Conservation (phyloP, 53 echinoderm and acorn worm species). For the Echinarachnius parma region DNA sequence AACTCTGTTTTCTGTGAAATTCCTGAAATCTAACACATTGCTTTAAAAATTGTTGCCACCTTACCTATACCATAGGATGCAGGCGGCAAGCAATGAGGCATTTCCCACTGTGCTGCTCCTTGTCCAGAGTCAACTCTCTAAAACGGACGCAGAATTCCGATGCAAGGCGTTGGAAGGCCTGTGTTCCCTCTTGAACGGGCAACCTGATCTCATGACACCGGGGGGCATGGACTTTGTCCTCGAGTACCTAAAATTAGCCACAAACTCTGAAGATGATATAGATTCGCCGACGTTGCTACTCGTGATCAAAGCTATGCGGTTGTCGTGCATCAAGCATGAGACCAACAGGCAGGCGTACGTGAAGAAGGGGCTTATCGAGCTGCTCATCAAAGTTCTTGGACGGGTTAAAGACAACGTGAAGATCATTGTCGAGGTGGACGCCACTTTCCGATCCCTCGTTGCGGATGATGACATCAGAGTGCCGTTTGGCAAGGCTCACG, state of each 20-base stretch:
- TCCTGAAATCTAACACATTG: no score
- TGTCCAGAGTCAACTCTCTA: conserved; percentile 41
- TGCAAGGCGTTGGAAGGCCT: conserved; percentile 37
- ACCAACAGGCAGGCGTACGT: conserved; percentile 79
- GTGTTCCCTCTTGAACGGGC: conserved; percentile 76
- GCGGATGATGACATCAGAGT: conserved; percentile 90
- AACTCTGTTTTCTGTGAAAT: no score
- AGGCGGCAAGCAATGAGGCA: conserved; percentile 77
- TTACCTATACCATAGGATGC: no score
- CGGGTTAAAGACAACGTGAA: conserved; percentile 22
- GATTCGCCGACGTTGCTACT: conserved; percentile 1
- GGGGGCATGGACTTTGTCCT: conserved; percentile 59
- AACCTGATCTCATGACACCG: conserved; percentile 76
- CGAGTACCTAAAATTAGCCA: neutral
- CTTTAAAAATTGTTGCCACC: no score
- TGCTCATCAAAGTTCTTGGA: conserved; percentile 54
- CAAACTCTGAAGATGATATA: neutral
- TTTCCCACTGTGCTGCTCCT: conserved; percentile 70
- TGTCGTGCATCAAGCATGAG: conserved; percentile 91
- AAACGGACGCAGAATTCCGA: conserved; percentile 42
- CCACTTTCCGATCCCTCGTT: conserved; percentile 61
- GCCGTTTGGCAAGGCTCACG: conserved; percentile 95
- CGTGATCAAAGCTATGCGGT: conserved; percentile 52
- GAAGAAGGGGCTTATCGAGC: conserved; percentile 56
- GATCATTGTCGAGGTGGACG: conserved; percentile 64